phyloP scores from a whole-genome alignment of 2,113 vertebrate species.

The Corythornis madagascariensis region DNA sequence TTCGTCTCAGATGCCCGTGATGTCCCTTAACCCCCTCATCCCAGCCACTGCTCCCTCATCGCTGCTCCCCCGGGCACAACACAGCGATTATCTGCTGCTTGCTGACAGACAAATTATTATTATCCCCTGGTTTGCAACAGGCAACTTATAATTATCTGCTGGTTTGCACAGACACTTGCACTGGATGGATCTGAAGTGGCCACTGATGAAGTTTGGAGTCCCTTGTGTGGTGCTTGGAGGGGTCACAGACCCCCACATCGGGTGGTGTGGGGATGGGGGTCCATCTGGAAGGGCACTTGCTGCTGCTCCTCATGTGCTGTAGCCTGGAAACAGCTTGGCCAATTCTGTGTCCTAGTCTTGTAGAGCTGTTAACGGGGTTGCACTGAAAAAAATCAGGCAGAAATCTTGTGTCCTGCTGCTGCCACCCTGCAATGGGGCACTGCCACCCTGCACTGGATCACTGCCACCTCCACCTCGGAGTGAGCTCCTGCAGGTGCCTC shows the following conservation, averaged over 20 bases:
- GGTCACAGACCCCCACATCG: too few species aligned
- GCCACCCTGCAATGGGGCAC: neutral
- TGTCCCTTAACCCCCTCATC: neutral
- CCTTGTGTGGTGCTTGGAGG: fast-evolving
- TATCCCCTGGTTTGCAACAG: too few species aligned
- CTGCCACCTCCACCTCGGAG: neutral
- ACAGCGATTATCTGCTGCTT: neutral
- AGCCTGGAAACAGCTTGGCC: neutral
- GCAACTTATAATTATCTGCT: too few species aligned
- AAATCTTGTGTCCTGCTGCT: fast-evolving
- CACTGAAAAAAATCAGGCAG: fast-evolving
- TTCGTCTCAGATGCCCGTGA: fast-evolving
- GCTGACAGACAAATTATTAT: neutral
- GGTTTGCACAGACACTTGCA: neutral
- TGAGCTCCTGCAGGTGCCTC: neutral
- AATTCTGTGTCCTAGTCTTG: neutral
- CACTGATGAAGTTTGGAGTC: neutral
- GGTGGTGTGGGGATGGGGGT: neutral
- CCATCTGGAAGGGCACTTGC: fast-evolving
- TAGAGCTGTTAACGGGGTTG: neutral
- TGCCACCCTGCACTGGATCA: neutral
- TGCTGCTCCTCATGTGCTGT: neutral
- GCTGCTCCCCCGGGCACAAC: neutral
- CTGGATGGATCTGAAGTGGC: neutral
- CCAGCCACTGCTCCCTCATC: neutral